A percentile compares a stretch with the other conserved stretches of the same genome.
These are phyloP conservation scores for Temnothorax nylanderi DNA, from an alignment of 1,140 invertebrate genomes.

Conservation along the genomic window DNA sequence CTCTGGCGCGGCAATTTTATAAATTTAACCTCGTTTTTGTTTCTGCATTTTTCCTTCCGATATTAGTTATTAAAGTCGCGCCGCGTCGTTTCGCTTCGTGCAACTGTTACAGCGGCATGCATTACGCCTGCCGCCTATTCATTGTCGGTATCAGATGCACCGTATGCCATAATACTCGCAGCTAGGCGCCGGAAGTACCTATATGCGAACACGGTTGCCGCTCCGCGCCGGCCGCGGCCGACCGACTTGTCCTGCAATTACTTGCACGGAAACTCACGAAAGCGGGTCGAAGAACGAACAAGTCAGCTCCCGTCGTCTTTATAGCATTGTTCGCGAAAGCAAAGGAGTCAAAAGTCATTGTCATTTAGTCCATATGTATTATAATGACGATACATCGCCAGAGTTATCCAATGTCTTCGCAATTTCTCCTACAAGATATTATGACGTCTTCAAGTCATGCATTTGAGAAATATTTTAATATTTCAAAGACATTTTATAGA, in stretches of 20 bases:
- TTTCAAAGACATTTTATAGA: neutral
- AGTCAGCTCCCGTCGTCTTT: constrained; percentile 5
- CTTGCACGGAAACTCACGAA: constrained; percentile 44
- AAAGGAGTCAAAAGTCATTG: constrained; percentile 27
- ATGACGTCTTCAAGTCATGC: neutral
- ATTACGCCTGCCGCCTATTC: constrained; percentile 41
- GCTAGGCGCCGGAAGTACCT: constrained; percentile 35
- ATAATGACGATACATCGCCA: neutral
- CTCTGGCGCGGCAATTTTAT: neutral
- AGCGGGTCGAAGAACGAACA: constrained; percentile 43
- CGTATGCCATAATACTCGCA: neutral
- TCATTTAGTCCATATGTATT: neutral
- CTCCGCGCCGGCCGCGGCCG: neutral
- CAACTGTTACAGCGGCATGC: constrained; percentile 16
- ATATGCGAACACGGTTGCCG: neutral
- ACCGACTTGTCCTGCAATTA: constrained; percentile 39
- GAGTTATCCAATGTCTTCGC: neutral
- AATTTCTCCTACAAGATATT: neutral
- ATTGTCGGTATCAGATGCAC: constrained; percentile 46
- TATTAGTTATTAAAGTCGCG: constrained; percentile 30
- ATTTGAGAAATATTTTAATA: neutral
- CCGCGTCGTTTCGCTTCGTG: neutral
- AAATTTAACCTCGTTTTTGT: constrained; percentile 17
- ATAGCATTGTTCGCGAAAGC: constrained; percentile 19
- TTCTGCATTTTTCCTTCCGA: neutral